A percentile compares a stretch with the other conserved stretches of the same genome.
phyloP scores from a whole-genome alignment of 2,113 vertebrate species.

The Aspiorhynchus laticeps region DNA sequence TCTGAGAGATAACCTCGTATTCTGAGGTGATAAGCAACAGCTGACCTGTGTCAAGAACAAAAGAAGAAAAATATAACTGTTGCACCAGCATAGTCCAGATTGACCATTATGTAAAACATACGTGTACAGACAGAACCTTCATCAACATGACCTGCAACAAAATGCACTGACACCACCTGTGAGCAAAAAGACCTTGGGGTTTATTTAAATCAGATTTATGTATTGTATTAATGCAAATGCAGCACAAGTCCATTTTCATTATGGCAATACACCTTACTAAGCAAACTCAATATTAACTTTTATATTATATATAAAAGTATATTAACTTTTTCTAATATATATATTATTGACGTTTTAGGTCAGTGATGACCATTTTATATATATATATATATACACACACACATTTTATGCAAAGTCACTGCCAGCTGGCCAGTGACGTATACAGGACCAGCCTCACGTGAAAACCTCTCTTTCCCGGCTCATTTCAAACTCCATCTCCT shows the following conservation, averaged over 20 bases:
- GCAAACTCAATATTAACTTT: no score
- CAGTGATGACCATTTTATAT: no score
- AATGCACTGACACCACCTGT: neutral
- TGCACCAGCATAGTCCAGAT: neutral
- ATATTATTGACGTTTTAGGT: no score
- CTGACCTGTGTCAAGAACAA: conserved; percentile 8
- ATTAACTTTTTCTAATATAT: no score
- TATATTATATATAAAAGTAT: no score
- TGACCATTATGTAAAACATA: no score
- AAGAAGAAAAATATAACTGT: neutral
- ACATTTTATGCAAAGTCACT: no score
- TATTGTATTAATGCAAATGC: neutral
- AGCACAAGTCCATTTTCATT: neutral
- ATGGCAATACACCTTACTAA: neutral
- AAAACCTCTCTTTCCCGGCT: neutral
- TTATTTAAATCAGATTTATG: neutral
- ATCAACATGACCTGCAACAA: neutral
- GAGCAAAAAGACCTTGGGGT: neutral
- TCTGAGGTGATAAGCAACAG: neutral
- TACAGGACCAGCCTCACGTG: neutral
- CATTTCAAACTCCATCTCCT: neutral
- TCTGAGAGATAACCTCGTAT: neutral
- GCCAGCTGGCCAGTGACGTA: conserved; percentile 52
- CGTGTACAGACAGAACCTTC: neutral
- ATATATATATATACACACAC: no score